Percentiles rank a stretch among this genome's conserved stretches.
Conservation (phyloP, 2,888 invertebrate genomes). For the Acronicta alni region DNA sequence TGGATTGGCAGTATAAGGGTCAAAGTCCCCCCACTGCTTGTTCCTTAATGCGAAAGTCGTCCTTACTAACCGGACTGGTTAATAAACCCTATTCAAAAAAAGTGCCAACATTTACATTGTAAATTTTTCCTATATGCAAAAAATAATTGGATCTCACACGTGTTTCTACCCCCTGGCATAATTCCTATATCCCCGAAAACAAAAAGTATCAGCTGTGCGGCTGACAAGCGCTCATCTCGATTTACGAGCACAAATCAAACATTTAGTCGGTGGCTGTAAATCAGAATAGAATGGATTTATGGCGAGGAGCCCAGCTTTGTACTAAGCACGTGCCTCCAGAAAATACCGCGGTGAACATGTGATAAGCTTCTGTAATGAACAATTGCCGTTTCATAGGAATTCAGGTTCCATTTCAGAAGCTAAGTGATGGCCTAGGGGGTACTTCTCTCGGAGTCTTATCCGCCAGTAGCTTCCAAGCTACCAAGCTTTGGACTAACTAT, state of each 20-base stretch:
- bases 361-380: slow-evolving; percentile 41
- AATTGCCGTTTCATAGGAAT: slow-evolving; percentile 7
- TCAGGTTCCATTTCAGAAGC: background rate
- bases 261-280: slow-evolving; percentile 85
- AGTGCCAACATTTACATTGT: background rate
- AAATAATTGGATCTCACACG: background rate
- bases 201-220: slow-evolving; percentile 72
- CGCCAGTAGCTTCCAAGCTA: too few relatives aligned
- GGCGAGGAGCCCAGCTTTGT: slow-evolving; percentile 68
- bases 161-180: slow-evolving; percentile 14
- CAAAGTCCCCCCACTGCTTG: too few relatives aligned
- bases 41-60: too few relatives aligned
- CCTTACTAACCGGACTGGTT: too few relatives aligned
- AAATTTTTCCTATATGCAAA: background rate
- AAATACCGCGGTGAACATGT: slow-evolving; percentile 60
- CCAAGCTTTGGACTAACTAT: too few relatives aligned
- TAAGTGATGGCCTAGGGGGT: too few relatives aligned
- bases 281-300: slow-evolving; percentile 85
- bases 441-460: too few relatives aligned
- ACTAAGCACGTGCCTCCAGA: slow-evolving; percentile 69
- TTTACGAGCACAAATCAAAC: slow-evolving; percentile 88
- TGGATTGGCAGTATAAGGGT: too few relatives aligned
- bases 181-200: slow-evolving; percentile 38
- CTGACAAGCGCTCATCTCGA: slow-evolving; percentile 86
- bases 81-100: background rate